Evolutionary conservation across 1,140 invertebrate genomes (phyloP).

Genomic region (Calliopsis andreniformis): DNA sequence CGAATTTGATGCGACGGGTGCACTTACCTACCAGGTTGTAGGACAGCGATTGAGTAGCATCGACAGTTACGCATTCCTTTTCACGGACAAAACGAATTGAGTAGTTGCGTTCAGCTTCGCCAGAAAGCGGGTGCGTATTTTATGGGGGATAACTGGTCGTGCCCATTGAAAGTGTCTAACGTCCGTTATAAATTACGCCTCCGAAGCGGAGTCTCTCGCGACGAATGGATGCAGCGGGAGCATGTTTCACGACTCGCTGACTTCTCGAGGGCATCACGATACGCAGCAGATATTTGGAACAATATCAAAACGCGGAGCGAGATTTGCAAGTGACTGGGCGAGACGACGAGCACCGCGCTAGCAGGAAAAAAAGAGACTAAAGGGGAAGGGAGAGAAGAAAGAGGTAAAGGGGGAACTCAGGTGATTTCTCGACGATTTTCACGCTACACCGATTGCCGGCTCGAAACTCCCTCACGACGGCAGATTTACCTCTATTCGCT

Average conservation of each 20-base stretch:
- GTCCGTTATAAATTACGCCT: constrained; percentile 51
- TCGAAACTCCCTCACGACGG: constrained; percentile 38
- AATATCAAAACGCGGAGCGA: constrained; percentile 20
- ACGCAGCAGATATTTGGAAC: constrained; percentile 23
- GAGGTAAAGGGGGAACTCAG: constrained; percentile 17
- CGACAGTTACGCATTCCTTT: no score
- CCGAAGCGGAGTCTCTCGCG: constrained; percentile 23
- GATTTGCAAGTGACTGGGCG: constrained; percentile 13
- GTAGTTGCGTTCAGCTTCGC: no score
- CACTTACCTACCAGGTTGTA: no score
- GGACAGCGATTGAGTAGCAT: no score
- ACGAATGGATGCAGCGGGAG: constrained; percentile 10
- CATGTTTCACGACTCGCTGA: constrained; percentile 18
- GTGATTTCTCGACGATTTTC: constrained; percentile 61
- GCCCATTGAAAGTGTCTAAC: constrained; percentile 20
- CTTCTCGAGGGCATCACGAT: constrained; percentile 3
- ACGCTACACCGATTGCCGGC: constrained; percentile 43
- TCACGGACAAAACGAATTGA: no score
- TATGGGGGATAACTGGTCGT: neutral
- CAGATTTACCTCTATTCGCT: constrained; percentile 46
- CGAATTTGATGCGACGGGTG: no score
- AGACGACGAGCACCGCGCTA: neutral
- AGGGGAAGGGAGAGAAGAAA: neutral
- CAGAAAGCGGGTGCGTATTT: no score
- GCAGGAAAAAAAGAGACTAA: neutral